A percentile compares a stretch with the other conserved stretches of the same genome.
phyloP scores from a whole-genome alignment of 2,888 invertebrate species.

The Cheilosia grossa region DNA sequence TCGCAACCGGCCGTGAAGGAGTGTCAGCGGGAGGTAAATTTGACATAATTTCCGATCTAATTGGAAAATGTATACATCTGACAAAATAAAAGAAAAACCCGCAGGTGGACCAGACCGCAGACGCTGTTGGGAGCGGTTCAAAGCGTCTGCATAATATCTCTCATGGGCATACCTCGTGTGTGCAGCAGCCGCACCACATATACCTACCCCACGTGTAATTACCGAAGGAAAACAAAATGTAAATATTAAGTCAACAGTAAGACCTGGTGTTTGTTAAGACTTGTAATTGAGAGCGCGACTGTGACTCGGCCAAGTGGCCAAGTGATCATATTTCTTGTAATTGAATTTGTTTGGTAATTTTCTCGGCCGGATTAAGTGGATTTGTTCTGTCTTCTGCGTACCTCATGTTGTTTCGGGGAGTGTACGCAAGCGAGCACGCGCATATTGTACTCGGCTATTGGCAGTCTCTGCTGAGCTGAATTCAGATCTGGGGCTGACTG shows the following conservation, averaged over 20 bases:
- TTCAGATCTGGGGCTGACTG: slow-evolving; percentile 53
- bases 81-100: slow-evolving; percentile 35
- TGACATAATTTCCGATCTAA: slow-evolving; percentile 70
- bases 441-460: slow-evolving; percentile 53
- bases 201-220: slow-evolving; percentile 39
- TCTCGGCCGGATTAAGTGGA: slow-evolving; percentile 60
- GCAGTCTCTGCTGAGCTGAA: slow-evolving; percentile 31
- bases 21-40: slow-evolving; percentile 44
- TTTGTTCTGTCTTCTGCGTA: not conserved
- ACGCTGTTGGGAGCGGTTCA: slow-evolving; percentile 44
- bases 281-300: slow-evolving; percentile 31
- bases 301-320: slow-evolving; percentile 21
- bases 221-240: slow-evolving; percentile 52
- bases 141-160: not conserved
- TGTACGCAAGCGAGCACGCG: slow-evolving; percentile 28
- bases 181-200: slow-evolving; percentile 25
- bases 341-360: slow-evolving; percentile 65
- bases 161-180: slow-evolving; percentile 1
- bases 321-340: slow-evolving; percentile 62
- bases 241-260: slow-evolving; percentile 59
- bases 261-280: slow-evolving; percentile 7
- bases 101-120: slow-evolving; percentile 59
- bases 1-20: slow-evolving; percentile 14
- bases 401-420: slow-evolving; percentile 24
- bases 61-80: slow-evolving; percentile 40